These are phyloP conservation scores for Melanotaenia pygmaea DNA, from an alignment of 2,797 vertebrate genomes.

Conservation along the genomic window DNA sequence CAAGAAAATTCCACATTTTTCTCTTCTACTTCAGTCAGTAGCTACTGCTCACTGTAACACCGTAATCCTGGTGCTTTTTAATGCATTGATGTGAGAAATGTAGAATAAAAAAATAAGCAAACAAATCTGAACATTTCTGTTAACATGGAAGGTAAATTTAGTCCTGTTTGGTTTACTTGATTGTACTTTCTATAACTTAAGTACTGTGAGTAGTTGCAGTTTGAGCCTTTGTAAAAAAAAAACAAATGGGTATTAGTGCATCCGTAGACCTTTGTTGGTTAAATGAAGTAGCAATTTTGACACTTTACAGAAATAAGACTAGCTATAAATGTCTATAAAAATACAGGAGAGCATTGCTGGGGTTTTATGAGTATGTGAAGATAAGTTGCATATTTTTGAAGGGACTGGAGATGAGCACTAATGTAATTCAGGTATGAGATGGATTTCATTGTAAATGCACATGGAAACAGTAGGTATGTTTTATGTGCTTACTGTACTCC, in stretches of 20 bases:
- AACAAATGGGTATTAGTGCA: neutral
- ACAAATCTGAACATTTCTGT: neutral
- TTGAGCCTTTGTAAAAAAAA: neutral
- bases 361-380: conserved; percentile 15
- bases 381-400: neutral
- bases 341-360: neutral
- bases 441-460: conserved; percentile 16
- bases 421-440: conserved; percentile 27
- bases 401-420: conserved; percentile 20
- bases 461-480: conserved; percentile 8
- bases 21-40: neutral
- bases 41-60: neutral
- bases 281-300: conserved; percentile 20
- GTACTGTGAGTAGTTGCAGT: neutral
- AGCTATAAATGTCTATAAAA: conserved; percentile 46
- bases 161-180: no score
- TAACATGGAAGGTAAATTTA: no score
- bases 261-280: conserved; percentile 17
- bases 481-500: neutral
- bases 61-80: no score
- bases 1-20: neutral
- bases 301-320: neutral
- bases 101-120: neutral
- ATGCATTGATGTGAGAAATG: no score
- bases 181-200: no score